Evolutionary conservation across 2,113 vertebrate species (phyloP).

Genomic region (Caretta caretta): DNA sequence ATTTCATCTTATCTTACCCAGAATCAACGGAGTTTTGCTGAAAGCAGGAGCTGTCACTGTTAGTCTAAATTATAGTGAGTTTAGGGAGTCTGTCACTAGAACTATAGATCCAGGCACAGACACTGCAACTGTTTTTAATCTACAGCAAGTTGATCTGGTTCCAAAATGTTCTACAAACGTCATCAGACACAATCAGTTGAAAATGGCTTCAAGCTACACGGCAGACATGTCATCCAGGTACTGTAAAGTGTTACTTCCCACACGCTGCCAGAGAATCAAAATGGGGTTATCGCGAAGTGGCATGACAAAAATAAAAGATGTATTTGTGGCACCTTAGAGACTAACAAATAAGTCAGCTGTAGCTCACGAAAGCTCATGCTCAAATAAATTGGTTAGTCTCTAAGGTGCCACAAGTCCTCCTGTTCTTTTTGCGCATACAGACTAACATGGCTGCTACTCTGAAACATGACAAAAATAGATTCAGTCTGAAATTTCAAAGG

Average conservation of each 20-base stretch:
- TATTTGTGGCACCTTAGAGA: too few relatives aligned
- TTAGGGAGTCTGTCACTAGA: slow-evolving; percentile 58
- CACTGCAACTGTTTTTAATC: slow-evolving; percentile 63
- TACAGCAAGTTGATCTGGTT: slow-evolving; percentile 51
- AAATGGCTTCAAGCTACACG: slow-evolving; percentile 59
- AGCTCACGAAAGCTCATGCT: too few relatives aligned
- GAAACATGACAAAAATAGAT: slow-evolving; percentile 57
- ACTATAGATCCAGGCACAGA: slow-evolving; percentile 53
- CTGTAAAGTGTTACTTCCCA: slow-evolving; percentile 61
- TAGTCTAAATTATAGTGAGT: slow-evolving; percentile 47
- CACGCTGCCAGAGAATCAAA: slow-evolving; percentile 58
- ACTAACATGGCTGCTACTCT: too few relatives aligned
- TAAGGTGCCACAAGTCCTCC: too few relatives aligned
- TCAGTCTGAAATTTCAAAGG: slow-evolving; percentile 43
- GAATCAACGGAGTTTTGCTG: slow-evolving; percentile 51
- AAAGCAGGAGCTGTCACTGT: slow-evolving; percentile 56
- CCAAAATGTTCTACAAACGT: slow-evolving; percentile 42
- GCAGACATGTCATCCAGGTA: slow-evolving; percentile 73
- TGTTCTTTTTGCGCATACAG: too few relatives aligned
- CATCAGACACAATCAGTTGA: slow-evolving; percentile 65
- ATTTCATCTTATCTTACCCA: slow-evolving; percentile 23
- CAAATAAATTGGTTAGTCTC: too few relatives aligned
- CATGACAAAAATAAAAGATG: slow-evolving; percentile 40
- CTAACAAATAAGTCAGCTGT: too few relatives aligned
- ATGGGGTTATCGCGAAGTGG: slow-evolving; percentile 40